phyloP scores from a whole-genome alignment of 2,888 invertebrate genomes.

The Lepeophtheirus nordmannii region DNA sequence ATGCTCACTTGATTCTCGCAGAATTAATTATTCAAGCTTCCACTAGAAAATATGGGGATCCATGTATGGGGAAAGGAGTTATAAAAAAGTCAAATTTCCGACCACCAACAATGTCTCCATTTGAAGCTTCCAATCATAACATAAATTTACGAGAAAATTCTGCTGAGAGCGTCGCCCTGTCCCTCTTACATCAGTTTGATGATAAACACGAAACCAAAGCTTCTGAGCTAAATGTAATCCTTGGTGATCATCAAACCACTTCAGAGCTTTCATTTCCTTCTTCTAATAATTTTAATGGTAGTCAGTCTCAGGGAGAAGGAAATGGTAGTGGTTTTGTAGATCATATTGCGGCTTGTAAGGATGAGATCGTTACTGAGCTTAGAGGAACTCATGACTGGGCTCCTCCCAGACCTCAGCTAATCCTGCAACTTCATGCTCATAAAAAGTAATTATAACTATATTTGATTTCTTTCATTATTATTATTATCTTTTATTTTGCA shows the following conservation, averaged over 20 bases:
- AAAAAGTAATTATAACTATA: conserved; percentile 43
- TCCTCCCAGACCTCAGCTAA: conserved; percentile 64
- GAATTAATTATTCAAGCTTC: conserved; percentile 65
- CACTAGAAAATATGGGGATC: conserved; percentile 41
- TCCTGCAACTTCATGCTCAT: conserved; percentile 55
- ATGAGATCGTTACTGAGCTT: conserved; percentile 31
- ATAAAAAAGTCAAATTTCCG: conserved; percentile 19
- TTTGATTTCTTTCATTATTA: background rate
- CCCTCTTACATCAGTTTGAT: background rate
- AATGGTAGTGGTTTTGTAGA: background rate
- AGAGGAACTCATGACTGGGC: conserved; percentile 68
- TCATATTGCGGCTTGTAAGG: background rate
- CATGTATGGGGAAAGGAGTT: conserved; percentile 31
- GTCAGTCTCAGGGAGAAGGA: conserved; percentile 31
- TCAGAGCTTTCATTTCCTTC: conserved; percentile 37
- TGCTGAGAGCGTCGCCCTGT: background rate
- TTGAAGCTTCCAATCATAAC: too few relatives aligned
- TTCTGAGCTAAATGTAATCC: conserved; percentile 61
- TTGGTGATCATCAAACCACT: conserved; percentile 58
- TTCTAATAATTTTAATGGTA: too few relatives aligned
- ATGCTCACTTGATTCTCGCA: conserved; percentile 67
- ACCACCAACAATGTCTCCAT: background rate
- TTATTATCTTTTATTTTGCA: background rate
- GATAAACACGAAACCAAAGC: conserved; percentile 48
- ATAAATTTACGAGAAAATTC: conserved; percentile 24